Percentiles rank a stretch among this genome's conserved stretches.
phyloP scores from a whole-genome alignment of 2,888 invertebrate species.

The Epistrophella euchroma region DNA sequence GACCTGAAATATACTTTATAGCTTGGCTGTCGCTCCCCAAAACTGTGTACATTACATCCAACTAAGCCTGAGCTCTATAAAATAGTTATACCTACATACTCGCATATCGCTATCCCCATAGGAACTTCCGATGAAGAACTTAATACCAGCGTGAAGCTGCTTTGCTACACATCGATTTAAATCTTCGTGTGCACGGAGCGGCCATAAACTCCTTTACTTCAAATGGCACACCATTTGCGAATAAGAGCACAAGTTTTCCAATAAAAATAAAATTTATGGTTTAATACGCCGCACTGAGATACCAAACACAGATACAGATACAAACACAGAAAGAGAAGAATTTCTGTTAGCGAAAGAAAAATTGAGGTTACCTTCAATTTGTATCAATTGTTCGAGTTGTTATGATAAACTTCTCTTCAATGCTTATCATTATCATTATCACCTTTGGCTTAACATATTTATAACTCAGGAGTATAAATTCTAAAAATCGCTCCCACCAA shows the following conservation, averaged over 20 bases:
- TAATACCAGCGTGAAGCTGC: slow-evolving; percentile 49
- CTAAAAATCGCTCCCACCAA: slow-evolving; percentile 17
- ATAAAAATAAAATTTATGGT: slow-evolving; percentile 62
- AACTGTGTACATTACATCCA: slow-evolving; percentile 46
- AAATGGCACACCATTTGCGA: slow-evolving; percentile 58
- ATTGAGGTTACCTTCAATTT: slow-evolving; percentile 40
- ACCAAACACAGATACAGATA: background rate
- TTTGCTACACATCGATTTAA: slow-evolving; percentile 53
- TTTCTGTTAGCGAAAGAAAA: slow-evolving; percentile 12
- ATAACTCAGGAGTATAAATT: slow-evolving; percentile 14
- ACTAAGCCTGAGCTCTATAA: slow-evolving; percentile 47
- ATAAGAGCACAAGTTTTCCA: slow-evolving; percentile 59
- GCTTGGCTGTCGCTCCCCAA: slow-evolving; percentile 26
- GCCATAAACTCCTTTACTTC: slow-evolving; percentile 60
- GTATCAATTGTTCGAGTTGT: slow-evolving; percentile 54
- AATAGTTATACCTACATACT: slow-evolving; percentile 32
- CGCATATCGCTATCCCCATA: slow-evolving; percentile 34
- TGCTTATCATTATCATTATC: slow-evolving; percentile 35
- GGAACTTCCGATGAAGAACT: slow-evolving; percentile 42
- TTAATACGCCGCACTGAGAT: slow-evolving; percentile 19
- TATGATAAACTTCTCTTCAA: slow-evolving; percentile 51
- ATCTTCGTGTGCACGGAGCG: slow-evolving; percentile 45
- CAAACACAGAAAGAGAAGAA: background rate
- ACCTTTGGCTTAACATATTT: slow-evolving; percentile 31
- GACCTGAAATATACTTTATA: slow-evolving; percentile 45